Conservation (phyloP, 2,888 invertebrate species). For the Apocheima hispidaria region DNA sequence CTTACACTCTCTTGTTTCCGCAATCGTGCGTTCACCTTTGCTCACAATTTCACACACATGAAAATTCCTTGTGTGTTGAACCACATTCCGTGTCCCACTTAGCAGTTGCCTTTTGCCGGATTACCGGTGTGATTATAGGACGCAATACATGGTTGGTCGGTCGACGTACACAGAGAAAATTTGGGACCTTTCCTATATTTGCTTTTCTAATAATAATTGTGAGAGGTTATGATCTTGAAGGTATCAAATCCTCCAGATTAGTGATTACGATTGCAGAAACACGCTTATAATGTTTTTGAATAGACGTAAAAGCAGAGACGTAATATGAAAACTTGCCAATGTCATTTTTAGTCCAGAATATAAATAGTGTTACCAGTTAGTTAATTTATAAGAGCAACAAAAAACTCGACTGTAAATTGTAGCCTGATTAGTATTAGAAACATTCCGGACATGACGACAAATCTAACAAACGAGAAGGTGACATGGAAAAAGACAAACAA, state of each 20-base stretch:
- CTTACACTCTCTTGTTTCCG: conserved; percentile 72
- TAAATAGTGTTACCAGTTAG: no score
- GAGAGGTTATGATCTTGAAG: not conserved
- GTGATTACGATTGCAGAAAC: conserved; percentile 8
- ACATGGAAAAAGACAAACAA: no score
- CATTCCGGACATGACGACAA: no score
- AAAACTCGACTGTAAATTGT: no score
- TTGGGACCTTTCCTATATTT: conserved; percentile 9
- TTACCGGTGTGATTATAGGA: conserved; percentile 21
- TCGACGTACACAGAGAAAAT: conserved; percentile 4
- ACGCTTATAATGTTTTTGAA: conserved; percentile 2
- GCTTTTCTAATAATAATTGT: not conserved
- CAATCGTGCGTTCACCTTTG: conserved; percentile 78
- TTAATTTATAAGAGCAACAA: no score
- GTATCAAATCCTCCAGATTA: no score
- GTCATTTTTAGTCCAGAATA: not conserved
- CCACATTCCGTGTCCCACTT: conserved; percentile 28
- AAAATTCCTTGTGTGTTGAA: conserved; percentile 49
- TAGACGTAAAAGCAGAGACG: not conserved
- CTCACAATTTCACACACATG: conserved; percentile 56
- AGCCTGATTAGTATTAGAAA: no score
- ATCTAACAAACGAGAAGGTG: no score
- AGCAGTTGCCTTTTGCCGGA: conserved; percentile 26
- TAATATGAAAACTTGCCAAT: conserved; percentile 17
- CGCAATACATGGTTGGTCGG: conserved; percentile 6